Evolutionary conservation across 1,140 invertebrate genomes (phyloP).

Genomic region (Dendroctonus valens): DNA sequence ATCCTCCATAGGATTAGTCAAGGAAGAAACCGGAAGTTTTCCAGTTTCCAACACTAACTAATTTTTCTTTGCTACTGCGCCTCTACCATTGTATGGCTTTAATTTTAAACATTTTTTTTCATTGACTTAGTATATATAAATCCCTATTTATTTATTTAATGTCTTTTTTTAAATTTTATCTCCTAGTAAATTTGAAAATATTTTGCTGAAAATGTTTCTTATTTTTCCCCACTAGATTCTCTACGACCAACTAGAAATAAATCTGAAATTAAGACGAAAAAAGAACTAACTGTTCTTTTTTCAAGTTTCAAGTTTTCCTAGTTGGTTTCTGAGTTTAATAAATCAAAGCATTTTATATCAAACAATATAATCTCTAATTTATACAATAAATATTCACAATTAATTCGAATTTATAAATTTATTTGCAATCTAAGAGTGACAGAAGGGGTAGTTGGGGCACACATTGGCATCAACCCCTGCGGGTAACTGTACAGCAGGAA

Average conservation of each 20-base stretch:
- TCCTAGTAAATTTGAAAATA: too few species aligned
- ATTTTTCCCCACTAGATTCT: too few species aligned
- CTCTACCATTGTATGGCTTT: too few species aligned
- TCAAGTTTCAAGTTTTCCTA: neutral
- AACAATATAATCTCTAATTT: slow-evolving; percentile 3
- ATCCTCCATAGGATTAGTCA: too few species aligned
- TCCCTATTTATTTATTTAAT: too few species aligned
- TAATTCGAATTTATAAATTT: neutral
- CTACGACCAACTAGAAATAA: neutral
- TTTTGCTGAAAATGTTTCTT: too few species aligned
- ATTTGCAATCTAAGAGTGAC: slow-evolving; percentile 40
- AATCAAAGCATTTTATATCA: slow-evolving; percentile 4
- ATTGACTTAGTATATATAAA: too few species aligned
- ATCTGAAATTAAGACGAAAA: neutral
- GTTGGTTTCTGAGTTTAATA: neutral
- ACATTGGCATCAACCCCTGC: slow-evolving; percentile 55
- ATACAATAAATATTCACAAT: slow-evolving; percentile 18
- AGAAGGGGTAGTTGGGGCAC: slow-evolving; percentile 63
- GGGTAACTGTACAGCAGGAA: slow-evolving; percentile 47
- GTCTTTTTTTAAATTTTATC: too few species aligned
- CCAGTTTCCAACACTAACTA: too few species aligned
- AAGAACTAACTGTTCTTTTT: neutral
- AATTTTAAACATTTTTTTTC: too few species aligned
- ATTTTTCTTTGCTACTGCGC: too few species aligned
- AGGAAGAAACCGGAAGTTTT: too few species aligned